Evolutionary conservation across 2,113 vertebrate genomes (phyloP).

Genomic region (Phaethornis superciliosus): DNA sequence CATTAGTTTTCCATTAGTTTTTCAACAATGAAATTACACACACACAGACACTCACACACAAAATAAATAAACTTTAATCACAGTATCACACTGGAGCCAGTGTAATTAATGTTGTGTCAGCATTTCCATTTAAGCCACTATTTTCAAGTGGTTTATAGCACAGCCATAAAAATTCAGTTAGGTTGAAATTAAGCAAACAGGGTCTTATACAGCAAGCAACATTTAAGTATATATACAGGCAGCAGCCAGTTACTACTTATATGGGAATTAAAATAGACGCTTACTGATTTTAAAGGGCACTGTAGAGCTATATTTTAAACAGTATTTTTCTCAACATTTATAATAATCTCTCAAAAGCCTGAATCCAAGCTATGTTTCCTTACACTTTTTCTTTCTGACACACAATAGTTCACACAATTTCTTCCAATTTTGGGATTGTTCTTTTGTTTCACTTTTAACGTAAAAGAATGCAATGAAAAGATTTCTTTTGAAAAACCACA

Average conservation of each 20-base stretch:
- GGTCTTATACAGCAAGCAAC: conserved; percentile 68
- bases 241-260: conserved; percentile 65
- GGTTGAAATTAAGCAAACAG: conserved; percentile 77
- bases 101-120: conserved; percentile 78
- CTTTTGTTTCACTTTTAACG: conserved; percentile 37
- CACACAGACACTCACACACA: conserved; percentile 26
- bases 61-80: conserved; percentile 78
- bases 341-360: conserved; percentile 54
- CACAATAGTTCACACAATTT: conserved; percentile 33
- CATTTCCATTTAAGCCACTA: conserved; percentile 77
- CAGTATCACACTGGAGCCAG: conserved; percentile 74
- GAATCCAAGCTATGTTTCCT: conserved; percentile 38
- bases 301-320: conserved; percentile 55
- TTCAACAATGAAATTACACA: conserved; percentile 75
- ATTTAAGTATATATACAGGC: conserved; percentile 58
- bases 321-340: conserved; percentile 65
- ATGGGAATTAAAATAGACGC: conserved; percentile 59
- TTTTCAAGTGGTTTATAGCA: conserved; percentile 74
- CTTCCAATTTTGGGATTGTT: not conserved
- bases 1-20: conserved; percentile 77
- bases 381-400: conserved; percentile 20
- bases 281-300: conserved; percentile 68
- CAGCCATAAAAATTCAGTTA: conserved; percentile 76
- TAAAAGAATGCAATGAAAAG: conserved; percentile 26
- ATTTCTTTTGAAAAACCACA: conserved; percentile 18